Conservation (phyloP, 2,888 invertebrate genomes). For the Andrena trimmerana region DNA sequence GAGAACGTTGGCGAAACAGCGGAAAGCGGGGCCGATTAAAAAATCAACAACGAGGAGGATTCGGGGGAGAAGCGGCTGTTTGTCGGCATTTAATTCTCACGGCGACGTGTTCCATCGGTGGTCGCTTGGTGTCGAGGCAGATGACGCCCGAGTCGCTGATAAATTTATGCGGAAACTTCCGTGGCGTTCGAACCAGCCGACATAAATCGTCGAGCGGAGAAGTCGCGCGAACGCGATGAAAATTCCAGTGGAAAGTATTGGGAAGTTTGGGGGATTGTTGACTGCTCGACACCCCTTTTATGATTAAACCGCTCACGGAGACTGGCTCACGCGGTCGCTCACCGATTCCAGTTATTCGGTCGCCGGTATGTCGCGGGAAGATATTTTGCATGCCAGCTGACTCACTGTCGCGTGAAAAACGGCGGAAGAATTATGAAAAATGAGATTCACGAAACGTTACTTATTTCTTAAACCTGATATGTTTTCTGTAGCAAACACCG, state of each 20-base stretch:
- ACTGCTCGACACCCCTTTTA: slow-evolving; percentile 19
- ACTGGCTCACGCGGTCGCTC: neutral
- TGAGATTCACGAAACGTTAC: too few species aligned
- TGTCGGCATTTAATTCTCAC: slow-evolving; percentile 22
- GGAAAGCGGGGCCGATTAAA: neutral
- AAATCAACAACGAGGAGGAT: neutral
- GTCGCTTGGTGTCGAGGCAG: slow-evolving; percentile 29
- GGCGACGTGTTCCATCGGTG: slow-evolving; percentile 12
- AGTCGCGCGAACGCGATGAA: slow-evolving; percentile 26
- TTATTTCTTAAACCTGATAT: too few species aligned
- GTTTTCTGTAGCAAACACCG: too few species aligned
- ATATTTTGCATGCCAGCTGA: too few species aligned
- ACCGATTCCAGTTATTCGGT: too few species aligned
- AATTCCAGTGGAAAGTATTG: slow-evolving; percentile 34
- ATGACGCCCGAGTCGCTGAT: slow-evolving; percentile 68
- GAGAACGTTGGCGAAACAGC: neutral
- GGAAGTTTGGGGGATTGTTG: slow-evolving; percentile 36
- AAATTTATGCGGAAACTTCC: slow-evolving; percentile 78
- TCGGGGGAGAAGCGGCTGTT: neutral
- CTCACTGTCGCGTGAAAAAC: too few species aligned
- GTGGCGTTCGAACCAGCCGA: slow-evolving; percentile 57
- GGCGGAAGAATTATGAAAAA: too few species aligned
- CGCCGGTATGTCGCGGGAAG: neutral
- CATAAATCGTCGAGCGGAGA: slow-evolving; percentile 56
- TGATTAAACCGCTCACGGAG: neutral